Conservation (phyloP, 2,113 vertebrate species). For the Indicator maculatus region DNA sequence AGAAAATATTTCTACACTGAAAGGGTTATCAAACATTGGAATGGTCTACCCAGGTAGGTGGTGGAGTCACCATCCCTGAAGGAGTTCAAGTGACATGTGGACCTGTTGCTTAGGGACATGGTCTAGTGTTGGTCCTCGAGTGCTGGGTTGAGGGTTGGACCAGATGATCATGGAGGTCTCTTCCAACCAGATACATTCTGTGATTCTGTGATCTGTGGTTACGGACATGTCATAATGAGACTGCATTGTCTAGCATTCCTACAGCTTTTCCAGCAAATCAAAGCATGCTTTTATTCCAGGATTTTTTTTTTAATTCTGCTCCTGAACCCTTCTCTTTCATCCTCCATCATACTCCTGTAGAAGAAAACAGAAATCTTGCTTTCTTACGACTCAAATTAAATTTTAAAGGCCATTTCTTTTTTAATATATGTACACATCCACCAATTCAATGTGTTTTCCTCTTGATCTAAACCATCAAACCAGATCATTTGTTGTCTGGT, state of each 20-base stretch:
- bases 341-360: background rate
- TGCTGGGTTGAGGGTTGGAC: too few relatives aligned
- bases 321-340: background rate
- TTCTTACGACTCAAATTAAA: background rate
- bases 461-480: background rate
- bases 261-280: background rate
- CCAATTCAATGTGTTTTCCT: background rate
- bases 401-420: background rate
- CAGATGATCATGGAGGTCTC: too few relatives aligned
- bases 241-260: background rate
- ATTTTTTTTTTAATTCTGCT: background rate
- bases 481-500: background rate
- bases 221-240: background rate
- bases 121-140: too few relatives aligned
- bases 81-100: too few relatives aligned
- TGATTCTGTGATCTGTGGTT: too few relatives aligned
- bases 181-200: too few relatives aligned
- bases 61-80: too few relatives aligned
- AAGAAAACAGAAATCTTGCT: background rate
- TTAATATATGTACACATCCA: background rate
- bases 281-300: background rate
- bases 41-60: too few relatives aligned
- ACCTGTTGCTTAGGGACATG: too few relatives aligned
- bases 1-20: too few relatives aligned
- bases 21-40: too few relatives aligned